Evolutionary conservation across 2,888 invertebrate species (phyloP), one percentile per base, ranked within the genome.

Genomic region (Apodemia mormo): DNA sequence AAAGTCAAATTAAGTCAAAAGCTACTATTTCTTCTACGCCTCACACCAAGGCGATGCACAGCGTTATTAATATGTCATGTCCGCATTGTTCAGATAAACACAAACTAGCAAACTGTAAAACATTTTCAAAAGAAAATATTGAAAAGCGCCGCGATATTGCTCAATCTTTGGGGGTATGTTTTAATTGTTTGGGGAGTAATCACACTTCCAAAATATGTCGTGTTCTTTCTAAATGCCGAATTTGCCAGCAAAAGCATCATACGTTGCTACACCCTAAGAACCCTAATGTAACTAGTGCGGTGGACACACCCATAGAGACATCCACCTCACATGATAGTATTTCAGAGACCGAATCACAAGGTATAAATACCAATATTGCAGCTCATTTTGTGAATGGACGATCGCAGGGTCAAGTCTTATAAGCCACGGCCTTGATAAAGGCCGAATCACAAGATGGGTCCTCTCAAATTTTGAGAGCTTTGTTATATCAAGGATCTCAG

Each of bases 191-290:
- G 14, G 68, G 68, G 1, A 43, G 8, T 61, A 6, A 68, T 43
- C 68, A 68, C n/a, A 56, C 45, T 43, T 37, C 37, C 61, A 56
- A 54, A 12, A 12, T 68, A 43, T 68, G 68, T 68, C 54, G 56
- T 43, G 29, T 65, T 52, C 12, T 1, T 33, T 49, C 30, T n/a
- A 65, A 65, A 49, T 69, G 65, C 33, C 65, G 37, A 12, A 54
- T 69, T 33, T 54, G 65, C 29, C 64, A 65, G 10, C 14, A 56
- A 30, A 65, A 65, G 29, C 69, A 65, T 49, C 65, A 65, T 65
- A 64, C 69, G n/a, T 65, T 65, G 52, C 45, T 69, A 40, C 68
- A 68, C 45, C 68, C 61, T 22, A 54, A 54, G 22, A 22, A n/a
- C 10, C 22, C 52, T 2, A 22, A 2, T 22, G 22, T 7, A 22